Conservation (phyloP, 2,113 vertebrate species). For the Amblyopsis rosae region DNA sequence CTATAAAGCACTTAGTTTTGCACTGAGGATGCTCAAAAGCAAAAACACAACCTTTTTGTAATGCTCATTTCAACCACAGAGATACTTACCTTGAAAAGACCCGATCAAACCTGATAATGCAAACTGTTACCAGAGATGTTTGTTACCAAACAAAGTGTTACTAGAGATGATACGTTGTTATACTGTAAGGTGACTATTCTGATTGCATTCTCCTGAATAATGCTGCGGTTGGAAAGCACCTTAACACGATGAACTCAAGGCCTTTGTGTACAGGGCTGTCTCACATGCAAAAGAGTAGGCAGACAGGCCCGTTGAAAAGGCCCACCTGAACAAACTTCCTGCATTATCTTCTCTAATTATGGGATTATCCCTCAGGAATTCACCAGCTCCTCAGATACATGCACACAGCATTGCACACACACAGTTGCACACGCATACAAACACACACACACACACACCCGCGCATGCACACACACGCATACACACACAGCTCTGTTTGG, state of each 20-base stretch:
- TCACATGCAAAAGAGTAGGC: constrained; percentile 47
- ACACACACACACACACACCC: constrained; percentile 8
- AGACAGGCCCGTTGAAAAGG: constrained; percentile 51
- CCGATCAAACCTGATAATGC: not conserved
- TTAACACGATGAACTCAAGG: constrained; percentile 17
- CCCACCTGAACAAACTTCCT: constrained; percentile 72
- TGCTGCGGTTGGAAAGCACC: constrained; percentile 39
- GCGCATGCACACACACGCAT: constrained; percentile 7
- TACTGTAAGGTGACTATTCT: not conserved
- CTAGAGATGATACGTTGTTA: not conserved
- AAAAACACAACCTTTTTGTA: too few relatives aligned
- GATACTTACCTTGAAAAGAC: not conserved
- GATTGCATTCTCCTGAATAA: constrained; percentile 17
- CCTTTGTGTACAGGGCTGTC: constrained; percentile 44
- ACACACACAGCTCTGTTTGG: constrained; percentile 4
- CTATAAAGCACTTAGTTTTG: too few relatives aligned
- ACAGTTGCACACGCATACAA: constrained; percentile 4
- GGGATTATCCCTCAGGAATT: constrained; percentile 70
- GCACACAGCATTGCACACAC: constrained; percentile 16
- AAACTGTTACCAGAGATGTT: not conserved
- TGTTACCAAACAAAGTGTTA: not conserved
- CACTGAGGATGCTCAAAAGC: too few relatives aligned
- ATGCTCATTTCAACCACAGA: too few relatives aligned
- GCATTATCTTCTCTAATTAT: constrained; percentile 70
- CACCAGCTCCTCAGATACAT: constrained; percentile 12